These are phyloP conservation scores for Masnerella sp. DNA, from an alignment of 2,888 invertebrate genomes.

Conservation along the genomic window DNA sequence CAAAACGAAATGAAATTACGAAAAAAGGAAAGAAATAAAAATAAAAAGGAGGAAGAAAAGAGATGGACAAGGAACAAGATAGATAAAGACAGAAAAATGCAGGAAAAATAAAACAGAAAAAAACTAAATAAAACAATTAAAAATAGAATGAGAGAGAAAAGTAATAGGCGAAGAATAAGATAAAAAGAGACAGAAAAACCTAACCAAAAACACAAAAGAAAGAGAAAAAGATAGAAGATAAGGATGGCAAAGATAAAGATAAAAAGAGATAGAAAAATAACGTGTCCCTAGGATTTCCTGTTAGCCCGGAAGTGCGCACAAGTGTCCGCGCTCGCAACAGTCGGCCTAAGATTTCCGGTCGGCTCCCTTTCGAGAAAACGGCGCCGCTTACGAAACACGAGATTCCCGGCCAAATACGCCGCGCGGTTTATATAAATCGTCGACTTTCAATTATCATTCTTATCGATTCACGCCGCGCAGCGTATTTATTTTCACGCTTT, in stretches of 20 bases:
- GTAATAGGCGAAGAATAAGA: too few relatives aligned
- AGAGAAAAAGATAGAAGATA: too few relatives aligned
- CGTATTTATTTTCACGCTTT: conserved; percentile 7
- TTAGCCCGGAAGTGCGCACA: conserved; percentile 53
- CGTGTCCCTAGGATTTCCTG: conserved; percentile 47
- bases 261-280: background rate
- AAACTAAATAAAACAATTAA: too few relatives aligned
- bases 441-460: conserved; percentile 19
- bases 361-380: conserved; percentile 40
- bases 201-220: too few relatives aligned
- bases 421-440: background rate
- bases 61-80: too few relatives aligned
- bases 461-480: conserved; percentile 2
- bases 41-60: too few relatives aligned
- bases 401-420: background rate
- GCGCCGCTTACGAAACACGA: conserved; percentile 2
- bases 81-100: too few relatives aligned
- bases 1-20: too few relatives aligned
- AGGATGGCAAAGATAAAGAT: background rate
- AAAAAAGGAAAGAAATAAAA: background rate
- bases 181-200: too few relatives aligned
- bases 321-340: conserved; percentile 39
- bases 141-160: too few relatives aligned
- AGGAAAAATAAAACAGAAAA: too few relatives aligned
- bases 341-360: conserved; percentile 51